Evolutionary conservation across 2,113 vertebrate genomes (phyloP).

Genomic region (Aphelocoma coerulescens): DNA sequence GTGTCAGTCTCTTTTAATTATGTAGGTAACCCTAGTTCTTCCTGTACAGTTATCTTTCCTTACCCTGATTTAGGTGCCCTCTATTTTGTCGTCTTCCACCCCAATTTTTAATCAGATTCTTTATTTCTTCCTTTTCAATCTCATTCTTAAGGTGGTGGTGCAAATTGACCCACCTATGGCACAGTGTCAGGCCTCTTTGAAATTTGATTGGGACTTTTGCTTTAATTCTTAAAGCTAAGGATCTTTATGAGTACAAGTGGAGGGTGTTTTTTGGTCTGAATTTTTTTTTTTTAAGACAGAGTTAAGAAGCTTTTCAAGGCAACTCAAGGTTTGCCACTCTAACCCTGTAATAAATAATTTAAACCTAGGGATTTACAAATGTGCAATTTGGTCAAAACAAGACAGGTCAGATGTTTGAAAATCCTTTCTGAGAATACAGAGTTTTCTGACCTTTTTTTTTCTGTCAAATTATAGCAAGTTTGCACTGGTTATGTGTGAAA

Average conservation of each 20-base stretch:
- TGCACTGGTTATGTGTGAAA: not conserved
- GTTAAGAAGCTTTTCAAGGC: not conserved
- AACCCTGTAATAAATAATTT: not conserved
- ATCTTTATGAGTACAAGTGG: not conserved
- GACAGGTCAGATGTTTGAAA: not conserved
- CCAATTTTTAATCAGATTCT: not conserved
- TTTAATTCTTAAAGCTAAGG: not conserved
- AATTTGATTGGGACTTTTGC: not conserved
- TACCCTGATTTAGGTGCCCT: not conserved
- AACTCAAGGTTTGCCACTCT: not conserved
- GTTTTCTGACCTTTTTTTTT: not conserved
- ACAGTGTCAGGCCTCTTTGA: not conserved
- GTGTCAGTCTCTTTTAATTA: not conserved
- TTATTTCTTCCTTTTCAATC: not conserved
- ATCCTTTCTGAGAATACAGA: not conserved
- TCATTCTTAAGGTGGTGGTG: not conserved
- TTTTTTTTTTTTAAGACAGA: not conserved
- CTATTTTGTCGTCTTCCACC: not conserved
- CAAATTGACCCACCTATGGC: not conserved
- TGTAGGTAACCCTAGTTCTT: not conserved
- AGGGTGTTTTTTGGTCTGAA: rapidly evolving
- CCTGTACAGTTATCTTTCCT: not conserved
- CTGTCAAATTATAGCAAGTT: not conserved
- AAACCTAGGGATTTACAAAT: not conserved
- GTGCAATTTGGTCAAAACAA: not conserved